Conservation (phyloP, 2,888 invertebrate genomes). For the Euzetes globulus region DNA sequence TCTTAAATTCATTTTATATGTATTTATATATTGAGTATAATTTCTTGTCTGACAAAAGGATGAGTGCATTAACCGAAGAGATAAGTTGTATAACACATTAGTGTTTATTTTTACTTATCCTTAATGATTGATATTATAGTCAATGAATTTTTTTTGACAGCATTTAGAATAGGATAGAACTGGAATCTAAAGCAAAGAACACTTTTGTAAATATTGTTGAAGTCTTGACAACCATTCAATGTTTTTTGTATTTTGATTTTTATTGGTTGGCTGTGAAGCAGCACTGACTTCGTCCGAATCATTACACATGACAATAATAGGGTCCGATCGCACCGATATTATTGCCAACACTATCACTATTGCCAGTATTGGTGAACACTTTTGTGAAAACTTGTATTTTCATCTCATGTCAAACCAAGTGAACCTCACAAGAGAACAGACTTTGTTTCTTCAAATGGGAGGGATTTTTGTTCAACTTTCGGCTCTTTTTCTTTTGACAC, state of each 20-base stretch:
- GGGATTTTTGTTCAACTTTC: background rate
- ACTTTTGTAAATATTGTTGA: conserved; percentile 8
- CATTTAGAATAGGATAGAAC: background rate
- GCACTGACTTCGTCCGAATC: background rate
- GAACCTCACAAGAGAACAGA: background rate
- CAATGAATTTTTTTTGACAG: conserved; percentile 1
- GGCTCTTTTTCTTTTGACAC: conserved; percentile 6
- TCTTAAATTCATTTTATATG: no score
- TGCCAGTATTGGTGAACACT: background rate
- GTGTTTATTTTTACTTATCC: conserved; percentile 16
- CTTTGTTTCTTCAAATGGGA: background rate
- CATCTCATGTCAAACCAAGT: conserved; percentile 4
- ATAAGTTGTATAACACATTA: background rate
- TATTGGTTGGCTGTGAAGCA: conserved; percentile 4
- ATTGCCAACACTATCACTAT: background rate
- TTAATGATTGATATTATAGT: conserved; percentile 7
- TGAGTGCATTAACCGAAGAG: conserved; percentile 16
- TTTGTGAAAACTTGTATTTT: background rate
- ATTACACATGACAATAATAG: conserved; percentile 17
- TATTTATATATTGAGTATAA: background rate
- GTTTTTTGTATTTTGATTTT: conserved; percentile 16
- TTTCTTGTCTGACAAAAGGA: background rate
- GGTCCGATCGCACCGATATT: background rate
- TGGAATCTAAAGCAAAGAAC: conserved; percentile 2
- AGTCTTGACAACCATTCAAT: conserved; percentile 14